Conservation (phyloP, 2,113 vertebrate genomes). For the Spilogale gracilis region DNA sequence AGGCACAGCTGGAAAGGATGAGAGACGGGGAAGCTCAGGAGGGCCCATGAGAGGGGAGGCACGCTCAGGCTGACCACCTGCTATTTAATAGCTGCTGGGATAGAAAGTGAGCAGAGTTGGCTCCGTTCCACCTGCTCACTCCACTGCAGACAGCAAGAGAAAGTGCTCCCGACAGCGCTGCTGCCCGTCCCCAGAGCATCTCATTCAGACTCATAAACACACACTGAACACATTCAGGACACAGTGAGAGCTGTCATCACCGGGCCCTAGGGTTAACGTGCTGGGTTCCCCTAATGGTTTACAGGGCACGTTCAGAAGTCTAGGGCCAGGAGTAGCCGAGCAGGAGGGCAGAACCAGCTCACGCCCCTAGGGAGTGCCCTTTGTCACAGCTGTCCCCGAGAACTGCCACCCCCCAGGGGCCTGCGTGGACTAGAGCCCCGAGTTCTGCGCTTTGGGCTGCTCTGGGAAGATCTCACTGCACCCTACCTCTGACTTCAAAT, state of each 20-base stretch:
- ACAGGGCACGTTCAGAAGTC: neutral
- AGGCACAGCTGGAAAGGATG: neutral
- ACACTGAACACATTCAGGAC: neutral
- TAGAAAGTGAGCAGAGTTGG: neutral
- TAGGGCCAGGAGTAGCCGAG: neutral
- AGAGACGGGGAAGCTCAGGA: neutral
- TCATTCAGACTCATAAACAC: neutral
- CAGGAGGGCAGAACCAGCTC: neutral
- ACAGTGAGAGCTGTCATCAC: neutral
- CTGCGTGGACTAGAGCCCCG: neutral
- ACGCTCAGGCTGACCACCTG: neutral
- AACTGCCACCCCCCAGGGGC: neutral
- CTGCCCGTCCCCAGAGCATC: neutral
- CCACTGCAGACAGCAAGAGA: neutral
- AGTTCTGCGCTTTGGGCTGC: neutral
- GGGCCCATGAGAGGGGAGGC: neutral
- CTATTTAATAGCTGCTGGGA: neutral
- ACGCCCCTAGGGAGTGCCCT: neutral
- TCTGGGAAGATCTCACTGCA: neutral
- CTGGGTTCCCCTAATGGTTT: neutral
- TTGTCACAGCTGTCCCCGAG: neutral
- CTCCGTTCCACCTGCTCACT: accelerated
- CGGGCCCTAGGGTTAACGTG: too few species aligned
- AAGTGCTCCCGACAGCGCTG: neutral
- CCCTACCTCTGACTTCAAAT: neutral